phyloP scores from a whole-genome alignment of 2,797 vertebrate species.

The Natrix natrix region DNA sequence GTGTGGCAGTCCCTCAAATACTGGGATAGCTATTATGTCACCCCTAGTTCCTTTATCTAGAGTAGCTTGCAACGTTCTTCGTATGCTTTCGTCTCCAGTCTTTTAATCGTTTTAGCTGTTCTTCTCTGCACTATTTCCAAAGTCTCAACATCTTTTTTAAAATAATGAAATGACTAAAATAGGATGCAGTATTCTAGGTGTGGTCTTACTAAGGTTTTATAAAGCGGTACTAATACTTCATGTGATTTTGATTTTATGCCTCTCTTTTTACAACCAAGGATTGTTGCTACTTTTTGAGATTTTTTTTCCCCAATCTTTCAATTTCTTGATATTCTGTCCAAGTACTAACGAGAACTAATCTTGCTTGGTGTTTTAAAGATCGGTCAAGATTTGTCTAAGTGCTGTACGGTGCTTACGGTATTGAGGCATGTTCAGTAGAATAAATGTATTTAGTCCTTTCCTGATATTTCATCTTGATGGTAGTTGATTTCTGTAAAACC shows the following conservation, averaged over 20 bases:
- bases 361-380: background rate
- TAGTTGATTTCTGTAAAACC: background rate
- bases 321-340: background rate
- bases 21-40: background rate
- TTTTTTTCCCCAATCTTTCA: rapidly evolving
- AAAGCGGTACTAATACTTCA: background rate
- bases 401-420: background rate
- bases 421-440: too few relatives aligned
- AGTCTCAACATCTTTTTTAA: background rate
- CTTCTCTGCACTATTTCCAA: background rate
- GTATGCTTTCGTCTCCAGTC: background rate
- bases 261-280: background rate
- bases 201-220: background rate
- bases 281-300: background rate
- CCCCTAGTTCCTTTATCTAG: background rate
- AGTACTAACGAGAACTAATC: background rate
- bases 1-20: background rate
- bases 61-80: background rate
- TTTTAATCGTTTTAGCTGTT: background rate
- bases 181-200: background rate
- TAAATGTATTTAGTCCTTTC: background rate
- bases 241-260: background rate
- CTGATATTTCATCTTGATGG: background rate
- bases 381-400: background rate
- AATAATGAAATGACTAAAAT: background rate